Evolutionary conservation across 2,888 invertebrate species (phyloP).

Genomic region (Rhopalosiphum nymphaeae): DNA sequence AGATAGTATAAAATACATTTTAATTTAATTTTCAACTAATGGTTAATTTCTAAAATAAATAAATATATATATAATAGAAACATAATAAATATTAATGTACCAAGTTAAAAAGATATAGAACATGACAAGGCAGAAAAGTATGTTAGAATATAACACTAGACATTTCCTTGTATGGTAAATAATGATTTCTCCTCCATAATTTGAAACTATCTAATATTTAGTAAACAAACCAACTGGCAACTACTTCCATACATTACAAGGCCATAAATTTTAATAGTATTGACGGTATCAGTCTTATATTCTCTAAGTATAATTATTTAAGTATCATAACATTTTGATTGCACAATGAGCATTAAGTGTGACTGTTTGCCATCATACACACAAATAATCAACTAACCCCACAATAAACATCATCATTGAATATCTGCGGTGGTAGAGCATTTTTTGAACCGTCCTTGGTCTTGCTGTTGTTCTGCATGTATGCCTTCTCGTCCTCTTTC

Average conservation of each 20-base stretch:
- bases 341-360: too few relatives aligned
- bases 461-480: slow-evolving; percentile 90
- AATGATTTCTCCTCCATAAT: neutral
- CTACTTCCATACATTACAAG: neutral
- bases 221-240: neutral
- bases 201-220: neutral
- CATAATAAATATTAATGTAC: neutral
- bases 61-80: too few relatives aligned
- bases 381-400: slow-evolving; percentile 78
- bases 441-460: slow-evolving; percentile 79
- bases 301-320: neutral
- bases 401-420: slow-evolving; percentile 91
- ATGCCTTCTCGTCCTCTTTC: slow-evolving; percentile 87
- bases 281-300: neutral
- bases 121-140: neutral
- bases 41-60: neutral
- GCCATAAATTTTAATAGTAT: neutral
- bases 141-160: neutral
- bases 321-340: neutral
- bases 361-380: neutral
- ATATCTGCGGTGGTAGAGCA: slow-evolving; percentile 93
- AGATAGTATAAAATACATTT: neutral
- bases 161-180: slow-evolving; percentile 39
- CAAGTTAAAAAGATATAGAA: neutral
- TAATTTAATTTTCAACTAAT: neutral